Percentiles rank a stretch among this genome's conserved stretches.
phyloP scores from a whole-genome alignment of 2,888 invertebrate genomes.

The Tubulanus polymorphus region DNA sequence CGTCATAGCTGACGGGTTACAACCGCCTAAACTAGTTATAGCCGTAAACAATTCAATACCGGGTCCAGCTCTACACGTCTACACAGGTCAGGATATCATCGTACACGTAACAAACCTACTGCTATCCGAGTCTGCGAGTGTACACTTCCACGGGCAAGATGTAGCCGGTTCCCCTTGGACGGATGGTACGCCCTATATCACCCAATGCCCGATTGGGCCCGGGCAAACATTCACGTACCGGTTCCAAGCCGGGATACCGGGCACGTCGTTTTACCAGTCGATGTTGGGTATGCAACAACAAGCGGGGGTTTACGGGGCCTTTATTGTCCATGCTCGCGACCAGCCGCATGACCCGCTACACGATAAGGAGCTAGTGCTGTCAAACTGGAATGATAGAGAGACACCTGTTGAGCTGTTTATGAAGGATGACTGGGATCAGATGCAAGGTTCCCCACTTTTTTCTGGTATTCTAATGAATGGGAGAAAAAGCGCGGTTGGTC shows the following conservation, averaged over 20 bases:
- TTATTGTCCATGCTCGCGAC: too few species aligned
- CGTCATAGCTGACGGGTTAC: slow-evolving; percentile 35
- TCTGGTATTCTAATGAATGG: too few species aligned
- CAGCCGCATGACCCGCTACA: too few species aligned
- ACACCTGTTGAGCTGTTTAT: too few species aligned
- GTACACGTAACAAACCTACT: slow-evolving; percentile 33
- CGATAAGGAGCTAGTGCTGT: too few species aligned
- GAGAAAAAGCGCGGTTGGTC: slow-evolving; percentile 19
- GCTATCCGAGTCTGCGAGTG: slow-evolving; percentile 23
- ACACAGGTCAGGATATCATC: slow-evolving; percentile 30
- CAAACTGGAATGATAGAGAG: too few species aligned
- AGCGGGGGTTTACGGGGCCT: too few species aligned
- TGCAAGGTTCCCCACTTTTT: too few species aligned
- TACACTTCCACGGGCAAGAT: slow-evolving; percentile 46
- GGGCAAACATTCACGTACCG: slow-evolving; percentile 39
- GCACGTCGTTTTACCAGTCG: too few species aligned
- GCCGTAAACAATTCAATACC: slow-evolving; percentile 35
- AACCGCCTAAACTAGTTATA: slow-evolving; percentile 23
- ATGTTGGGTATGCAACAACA: too few species aligned
- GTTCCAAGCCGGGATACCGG: too few species aligned
- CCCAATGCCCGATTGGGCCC: slow-evolving; percentile 42
- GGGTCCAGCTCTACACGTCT: slow-evolving; percentile 37
- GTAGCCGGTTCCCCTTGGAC: slow-evolving; percentile 32
- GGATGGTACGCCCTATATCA: slow-evolving; percentile 34
- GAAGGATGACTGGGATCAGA: too few species aligned